phyloP scores from a whole-genome alignment of 2,797 vertebrate genomes.

The Pyrocephalus nanus region DNA sequence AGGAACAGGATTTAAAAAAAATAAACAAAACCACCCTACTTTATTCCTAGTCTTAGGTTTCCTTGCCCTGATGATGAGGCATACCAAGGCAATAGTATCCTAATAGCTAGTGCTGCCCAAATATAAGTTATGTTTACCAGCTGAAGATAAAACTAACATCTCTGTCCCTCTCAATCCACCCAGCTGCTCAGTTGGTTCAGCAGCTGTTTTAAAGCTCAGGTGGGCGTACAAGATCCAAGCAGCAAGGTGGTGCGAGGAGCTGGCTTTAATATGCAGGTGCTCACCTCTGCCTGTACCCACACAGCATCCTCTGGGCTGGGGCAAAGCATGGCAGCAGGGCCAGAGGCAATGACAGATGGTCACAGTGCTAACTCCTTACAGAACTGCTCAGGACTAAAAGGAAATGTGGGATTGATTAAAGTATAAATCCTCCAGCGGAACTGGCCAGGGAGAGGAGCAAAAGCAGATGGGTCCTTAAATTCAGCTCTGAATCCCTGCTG shows the following conservation, averaged over 20 bases:
- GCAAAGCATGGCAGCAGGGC: not conserved
- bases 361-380: not conserved
- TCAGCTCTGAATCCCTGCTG: not conserved
- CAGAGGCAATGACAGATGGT: not conserved
- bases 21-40: accelerated
- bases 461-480: conserved; percentile 8
- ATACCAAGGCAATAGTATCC: not conserved
- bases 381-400: not conserved
- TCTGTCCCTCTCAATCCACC: not conserved
- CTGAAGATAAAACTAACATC: not conserved
- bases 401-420: not conserved
- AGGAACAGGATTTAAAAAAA: not conserved
- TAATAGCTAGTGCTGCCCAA: not conserved
- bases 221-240: not conserved
- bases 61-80: not conserved
- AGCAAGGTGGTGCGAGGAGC: not conserved
- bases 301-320: not conserved
- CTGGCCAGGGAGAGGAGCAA: not conserved
- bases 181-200: not conserved
- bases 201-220: not conserved
- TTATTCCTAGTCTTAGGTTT: not conserved
- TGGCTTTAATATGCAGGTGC: not conserved
- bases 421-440: not conserved
- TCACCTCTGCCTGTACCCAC: not conserved
- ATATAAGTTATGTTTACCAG: not conserved